Conservation (phyloP, 2,888 invertebrate genomes). For the Nudaria mundana region DNA sequence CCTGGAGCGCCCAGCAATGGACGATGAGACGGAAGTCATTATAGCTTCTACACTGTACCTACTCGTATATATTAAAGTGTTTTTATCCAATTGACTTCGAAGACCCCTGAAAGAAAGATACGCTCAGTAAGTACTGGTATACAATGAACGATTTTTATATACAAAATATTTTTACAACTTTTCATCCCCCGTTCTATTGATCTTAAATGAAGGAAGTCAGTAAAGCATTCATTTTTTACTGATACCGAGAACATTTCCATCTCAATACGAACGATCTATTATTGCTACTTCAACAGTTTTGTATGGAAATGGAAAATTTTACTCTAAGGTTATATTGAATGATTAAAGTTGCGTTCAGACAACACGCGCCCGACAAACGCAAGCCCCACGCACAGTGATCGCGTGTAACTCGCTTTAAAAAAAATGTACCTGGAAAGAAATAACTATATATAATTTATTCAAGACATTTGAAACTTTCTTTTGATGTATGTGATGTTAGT, state of each 20-base stretch:
- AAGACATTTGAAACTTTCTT: conserved; percentile 20
- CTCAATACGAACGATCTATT: conserved; percentile 51
- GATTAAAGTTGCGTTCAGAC: too few species aligned
- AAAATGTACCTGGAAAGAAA: too few species aligned
- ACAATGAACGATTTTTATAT: conserved; percentile 49
- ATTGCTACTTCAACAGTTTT: conserved; percentile 47
- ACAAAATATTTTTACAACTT: conserved; percentile 69
- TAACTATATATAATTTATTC: conserved; percentile 21
- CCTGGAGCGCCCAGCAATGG: too few species aligned
- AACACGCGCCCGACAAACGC: too few species aligned
- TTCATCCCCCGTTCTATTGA: conserved; percentile 69
- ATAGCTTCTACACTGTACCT: too few species aligned
- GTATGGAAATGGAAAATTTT: conserved; percentile 38
- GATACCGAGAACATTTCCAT: conserved; percentile 38
- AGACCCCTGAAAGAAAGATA: too few species aligned
- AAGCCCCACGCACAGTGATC: too few species aligned
- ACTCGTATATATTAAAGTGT: too few species aligned
- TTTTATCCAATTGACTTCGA: too few species aligned
- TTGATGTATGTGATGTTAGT: conserved; percentile 28
- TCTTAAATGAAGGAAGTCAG: conserved; percentile 71
- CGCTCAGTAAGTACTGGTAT: too few species aligned
- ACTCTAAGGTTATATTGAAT: conserved; percentile 33
- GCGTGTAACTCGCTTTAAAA: too few species aligned
- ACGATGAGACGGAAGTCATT: too few species aligned
- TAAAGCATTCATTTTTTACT: conserved; percentile 46